Evolutionary conservation across 2,888 invertebrate genomes (phyloP).

Genomic region (Tuta absoluta): DNA sequence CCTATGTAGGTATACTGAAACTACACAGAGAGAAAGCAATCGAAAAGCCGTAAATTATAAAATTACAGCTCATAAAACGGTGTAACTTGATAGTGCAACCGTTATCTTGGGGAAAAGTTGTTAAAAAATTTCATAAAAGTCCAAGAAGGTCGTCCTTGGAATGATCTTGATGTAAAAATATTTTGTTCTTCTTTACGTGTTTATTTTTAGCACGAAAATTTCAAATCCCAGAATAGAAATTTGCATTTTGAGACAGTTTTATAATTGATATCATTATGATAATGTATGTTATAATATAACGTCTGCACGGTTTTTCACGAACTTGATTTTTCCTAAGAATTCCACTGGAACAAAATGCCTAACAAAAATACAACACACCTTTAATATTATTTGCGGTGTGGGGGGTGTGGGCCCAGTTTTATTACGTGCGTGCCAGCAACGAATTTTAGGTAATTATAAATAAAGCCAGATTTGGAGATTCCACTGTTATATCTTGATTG

Average conservation of each 20-base stretch:
- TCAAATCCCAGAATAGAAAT: slow-evolving; percentile 6
- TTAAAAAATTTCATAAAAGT: slow-evolving; percentile 19
- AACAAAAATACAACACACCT: not conserved
- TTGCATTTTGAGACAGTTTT: slow-evolving; percentile 5
- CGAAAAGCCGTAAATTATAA: slow-evolving; percentile 25
- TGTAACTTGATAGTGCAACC: slow-evolving; percentile 31
- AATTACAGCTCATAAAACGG: slow-evolving; percentile 25
- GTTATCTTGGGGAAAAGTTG: slow-evolving; percentile 25
- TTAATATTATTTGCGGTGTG: not conserved
- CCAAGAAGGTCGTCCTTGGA: slow-evolving; percentile 22
- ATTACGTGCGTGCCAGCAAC: no score
- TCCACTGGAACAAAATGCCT: not conserved
- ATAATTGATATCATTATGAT: slow-evolving; percentile 9
- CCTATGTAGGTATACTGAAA: not conserved
- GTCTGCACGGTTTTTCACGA: not conserved
- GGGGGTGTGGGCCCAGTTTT: no score
- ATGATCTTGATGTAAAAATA: slow-evolving; percentile 6
- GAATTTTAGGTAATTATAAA: no score
- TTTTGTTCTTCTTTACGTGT: not conserved
- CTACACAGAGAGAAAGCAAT: slow-evolving; percentile 17
- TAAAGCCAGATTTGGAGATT: no score
- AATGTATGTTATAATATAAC: not conserved
- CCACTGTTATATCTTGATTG: no score
- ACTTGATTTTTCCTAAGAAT: not conserved
- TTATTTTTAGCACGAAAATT: slow-evolving; percentile 13